Evolutionary conservation across 2,888 invertebrate genomes (phyloP).

Genomic region (Cheilosia scutellata): DNA sequence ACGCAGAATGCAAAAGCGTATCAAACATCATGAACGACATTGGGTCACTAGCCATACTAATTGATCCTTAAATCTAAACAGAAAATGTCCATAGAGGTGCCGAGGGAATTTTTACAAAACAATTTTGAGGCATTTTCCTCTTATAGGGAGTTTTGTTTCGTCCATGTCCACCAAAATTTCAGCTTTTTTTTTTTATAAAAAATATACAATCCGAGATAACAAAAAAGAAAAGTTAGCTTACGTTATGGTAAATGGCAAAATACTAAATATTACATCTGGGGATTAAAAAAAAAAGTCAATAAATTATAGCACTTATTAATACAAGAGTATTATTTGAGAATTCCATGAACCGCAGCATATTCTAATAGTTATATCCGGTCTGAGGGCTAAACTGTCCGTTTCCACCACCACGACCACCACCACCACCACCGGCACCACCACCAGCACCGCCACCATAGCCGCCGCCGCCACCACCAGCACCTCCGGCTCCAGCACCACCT

Average conservation of each 20-base stretch:
- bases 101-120: not conserved
- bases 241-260: constrained; percentile 60
- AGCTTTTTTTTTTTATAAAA: not conserved
- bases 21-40: constrained; percentile 65
- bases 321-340: constrained; percentile 55
- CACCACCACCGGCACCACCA: constrained; percentile 71
- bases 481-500: constrained; percentile 61
- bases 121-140: constrained; percentile 26
- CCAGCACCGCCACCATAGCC: constrained; percentile 65
- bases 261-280: constrained; percentile 57
- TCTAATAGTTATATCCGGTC: constrained; percentile 84
- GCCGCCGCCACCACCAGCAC: constrained; percentile 67
- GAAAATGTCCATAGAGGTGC: constrained; percentile 22
- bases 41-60: constrained; percentile 74
- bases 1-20: constrained; percentile 32
- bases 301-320: constrained; percentile 74
- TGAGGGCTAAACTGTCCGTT: constrained; percentile 84
- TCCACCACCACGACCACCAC: constrained; percentile 78
- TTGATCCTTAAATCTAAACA: constrained; percentile 65
- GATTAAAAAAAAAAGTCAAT: constrained; percentile 45
- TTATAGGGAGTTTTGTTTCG: constrained; percentile 37
- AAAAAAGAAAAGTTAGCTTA: constrained; percentile 28
- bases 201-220: constrained; percentile 28
- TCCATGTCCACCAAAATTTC: constrained; percentile 19
- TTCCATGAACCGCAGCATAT: constrained; percentile 31